Base-by-base conservation (phyloP, 2,888 invertebrate species). In the Furcula furcula region DNA sequence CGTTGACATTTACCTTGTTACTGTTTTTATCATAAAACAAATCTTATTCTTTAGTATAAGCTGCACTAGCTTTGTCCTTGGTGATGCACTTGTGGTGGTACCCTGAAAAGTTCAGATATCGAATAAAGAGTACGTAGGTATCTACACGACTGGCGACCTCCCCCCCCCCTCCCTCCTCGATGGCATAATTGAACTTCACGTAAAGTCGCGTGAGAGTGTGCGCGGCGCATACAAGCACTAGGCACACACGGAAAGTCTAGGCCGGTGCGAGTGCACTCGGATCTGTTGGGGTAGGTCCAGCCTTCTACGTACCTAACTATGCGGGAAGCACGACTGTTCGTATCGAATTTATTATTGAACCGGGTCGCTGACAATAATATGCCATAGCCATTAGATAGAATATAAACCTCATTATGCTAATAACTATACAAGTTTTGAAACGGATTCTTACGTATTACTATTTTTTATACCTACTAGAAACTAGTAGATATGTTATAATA, bases 271-370 rank as follows among this genome's bases (percentile, higher is more conserved):
- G 52, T 57, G 56, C 50, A 62, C 52, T 53, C 52, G 40, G 52
- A 55, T 64, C 49, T 52, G 69, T 80, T 80, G 64, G 69, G 80
- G 73, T 71, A 78, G 77, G 76, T 69, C 61, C 44, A 46, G 43
- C 45, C 43, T 39, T 44, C 34, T 43, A 46, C 34, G 34, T 44
- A n/a, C n/a, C n/a, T n/a, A 40, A 35, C 36, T 37, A 35, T 36
- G 30, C 28, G 31, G 28, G 16, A 31, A 10, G 19, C 27, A 14
- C 36, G 21, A 31, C 6, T 27, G 7, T 7, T 18, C 28, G 18
- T 18, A 16, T 16, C 21, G 35, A 45, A 43, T 54, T 38, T 39
- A 27, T 29, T 34, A 37, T 35, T 35, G 28, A 10, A 15, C 11
- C 7, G 18, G 4, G 18, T n/a, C 5, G 21, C 21, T 9, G 3